Conservation (phyloP, 2,113 vertebrate genomes). For the Edolisoma coerulescens region DNA sequence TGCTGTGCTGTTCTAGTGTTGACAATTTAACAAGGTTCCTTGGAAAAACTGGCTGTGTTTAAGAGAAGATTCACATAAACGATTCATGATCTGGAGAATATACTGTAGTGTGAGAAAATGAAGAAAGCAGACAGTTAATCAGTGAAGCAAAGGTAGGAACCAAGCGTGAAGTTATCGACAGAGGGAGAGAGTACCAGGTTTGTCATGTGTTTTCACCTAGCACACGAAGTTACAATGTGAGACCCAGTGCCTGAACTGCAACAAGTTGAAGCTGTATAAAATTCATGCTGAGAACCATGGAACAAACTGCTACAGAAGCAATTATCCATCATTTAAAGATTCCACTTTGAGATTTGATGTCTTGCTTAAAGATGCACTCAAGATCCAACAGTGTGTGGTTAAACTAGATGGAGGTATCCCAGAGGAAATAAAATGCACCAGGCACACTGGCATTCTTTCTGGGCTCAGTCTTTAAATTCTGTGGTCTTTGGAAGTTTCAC, state of each 20-base stretch:
- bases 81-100: background rate
- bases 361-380: background rate
- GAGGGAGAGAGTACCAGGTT: background rate
- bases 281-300: background rate
- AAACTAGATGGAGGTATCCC: background rate
- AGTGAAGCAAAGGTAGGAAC: background rate
- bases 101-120: background rate
- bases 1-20: background rate
- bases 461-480: background rate
- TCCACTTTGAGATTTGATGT: background rate
- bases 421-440: background rate
- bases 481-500: conserved; percentile 1
- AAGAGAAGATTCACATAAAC: background rate
- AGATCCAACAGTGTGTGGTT: background rate
- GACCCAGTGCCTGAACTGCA: background rate
- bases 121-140: background rate
- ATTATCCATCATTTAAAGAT: background rate
- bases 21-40: conserved; percentile 47
- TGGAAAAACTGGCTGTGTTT: conserved; percentile 8
- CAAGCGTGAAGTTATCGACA: background rate
- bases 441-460: background rate
- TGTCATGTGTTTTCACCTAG: background rate
- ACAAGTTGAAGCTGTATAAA: conserved; percentile 3
- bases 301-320: conserved; percentile 15
- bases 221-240: background rate